phyloP scores from a whole-genome alignment of 1,140 invertebrate genomes.

The Eciton burchellii region DNA sequence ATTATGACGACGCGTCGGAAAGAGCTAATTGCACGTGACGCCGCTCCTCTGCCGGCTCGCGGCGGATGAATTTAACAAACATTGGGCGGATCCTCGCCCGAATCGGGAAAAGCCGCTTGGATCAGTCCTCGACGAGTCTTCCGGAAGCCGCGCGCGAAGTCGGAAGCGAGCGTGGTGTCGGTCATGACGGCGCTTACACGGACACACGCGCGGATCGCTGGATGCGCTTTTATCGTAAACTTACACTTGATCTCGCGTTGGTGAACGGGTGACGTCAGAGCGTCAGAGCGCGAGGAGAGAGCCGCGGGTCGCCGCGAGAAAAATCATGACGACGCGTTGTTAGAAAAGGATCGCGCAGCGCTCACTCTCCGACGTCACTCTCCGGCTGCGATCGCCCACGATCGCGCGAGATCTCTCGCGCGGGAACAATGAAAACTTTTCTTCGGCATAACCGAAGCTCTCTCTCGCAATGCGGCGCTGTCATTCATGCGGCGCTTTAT shows the following conservation, averaged over 20 bases:
- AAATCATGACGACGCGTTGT: constrained; percentile 54
- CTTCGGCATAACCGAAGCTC: constrained; percentile 42
- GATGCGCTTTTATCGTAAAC: constrained; percentile 41
- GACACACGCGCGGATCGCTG: neutral
- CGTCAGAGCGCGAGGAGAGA: neutral
- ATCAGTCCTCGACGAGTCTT: neutral
- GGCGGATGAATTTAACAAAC: neutral
- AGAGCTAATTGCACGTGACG: constrained; percentile 15
- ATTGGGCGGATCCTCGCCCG: neutral
- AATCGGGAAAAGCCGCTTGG: neutral
- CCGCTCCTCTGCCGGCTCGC: neutral
- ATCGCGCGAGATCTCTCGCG: constrained; percentile 36
- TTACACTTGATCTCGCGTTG: constrained; percentile 14
- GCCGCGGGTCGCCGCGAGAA: constrained; percentile 6
- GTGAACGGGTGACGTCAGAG: constrained; percentile 26
- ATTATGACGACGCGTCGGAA: constrained; percentile 20
- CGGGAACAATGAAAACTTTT: constrained; percentile 54
- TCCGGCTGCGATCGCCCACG: constrained; percentile 54
- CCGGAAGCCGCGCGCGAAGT: neutral
- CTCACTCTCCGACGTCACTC: constrained; percentile 47
- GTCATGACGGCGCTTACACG: neutral
- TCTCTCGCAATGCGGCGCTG: constrained; percentile 32
- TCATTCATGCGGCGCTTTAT: constrained; percentile 52
- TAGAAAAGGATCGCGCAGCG: constrained; percentile 37
- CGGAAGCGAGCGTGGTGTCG: too few relatives aligned